Evolutionary conservation across 2,113 vertebrate genomes (phyloP).

Genomic region (rabbit (Oryctolagus cuniculus)): mOryCun1.1 NC_091439.1:100675501-100676000

Average conservation of each 20-base stretch:
- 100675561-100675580: neutral
- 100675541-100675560: neutral
- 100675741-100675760: neutral
- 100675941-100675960: no score
- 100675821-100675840: no score
- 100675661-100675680: neutral
- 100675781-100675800: neutral
- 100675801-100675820: no score
- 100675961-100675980: no score
- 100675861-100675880: no score
- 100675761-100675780: neutral
- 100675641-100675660: neutral
- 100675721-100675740: neutral
- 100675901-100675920: no score
- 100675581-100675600: rapidly evolving
- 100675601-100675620: neutral
- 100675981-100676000: no score
- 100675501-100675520: neutral
- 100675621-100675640: neutral
- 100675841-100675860: no score
- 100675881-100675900: no score
- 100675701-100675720: neutral
- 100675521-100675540: neutral
- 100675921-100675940: no score
- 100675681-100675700: neutral